Base-by-base conservation (phyloP, 2,888 invertebrate species). In the Erebia aethiops region DNA sequence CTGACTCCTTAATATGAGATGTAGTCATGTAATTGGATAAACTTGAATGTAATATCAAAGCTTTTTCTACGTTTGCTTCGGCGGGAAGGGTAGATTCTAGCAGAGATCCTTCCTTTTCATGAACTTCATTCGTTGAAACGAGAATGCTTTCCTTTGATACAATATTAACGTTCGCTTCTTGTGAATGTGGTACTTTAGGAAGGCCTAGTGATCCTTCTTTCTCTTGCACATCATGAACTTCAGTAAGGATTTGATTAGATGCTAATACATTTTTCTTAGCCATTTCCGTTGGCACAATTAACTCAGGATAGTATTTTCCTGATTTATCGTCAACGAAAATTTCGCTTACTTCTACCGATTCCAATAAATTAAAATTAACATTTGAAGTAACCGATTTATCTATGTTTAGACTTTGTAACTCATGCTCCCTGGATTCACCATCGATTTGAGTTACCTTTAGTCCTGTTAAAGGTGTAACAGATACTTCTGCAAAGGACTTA, bases 281-380 rank as follows among this genome's bases (percentile, higher is more conserved):
- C 11, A 95, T 94, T 94, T 97, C 97, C 2, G 97, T 97, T 0
- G 97, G 96, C 1, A 97, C 97, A 81, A 97, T 96, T 65, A 96
- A 86, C 87, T 97, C 96, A 3, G 97, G 97, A 82, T 96, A 95
- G 82, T 96, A 96, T 88, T 97, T 97, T 14, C 95, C 96, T 10
- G 96, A 96, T 83, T 96, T 96, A 71, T 95, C 95, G 88, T 96
- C 95, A 2, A 95, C 89, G 77, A 95, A 92, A 41, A 95, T 94
- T 92, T 97, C 96, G 69, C 95, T 95, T 7, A 97, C 91, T 78
- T 95, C 90, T 70, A 96, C 66, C 13, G 96, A 92, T 86, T 96
- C 96, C 51, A 93, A 88, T 60, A 95, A 87, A 76, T 95, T 94
- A 64, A 96, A 92, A 74, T 95, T 95, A 11, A 95, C 82, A 83